Base-by-base conservation (phyloP, 2,888 invertebrate species). In the Apoda limacodes region DNA sequence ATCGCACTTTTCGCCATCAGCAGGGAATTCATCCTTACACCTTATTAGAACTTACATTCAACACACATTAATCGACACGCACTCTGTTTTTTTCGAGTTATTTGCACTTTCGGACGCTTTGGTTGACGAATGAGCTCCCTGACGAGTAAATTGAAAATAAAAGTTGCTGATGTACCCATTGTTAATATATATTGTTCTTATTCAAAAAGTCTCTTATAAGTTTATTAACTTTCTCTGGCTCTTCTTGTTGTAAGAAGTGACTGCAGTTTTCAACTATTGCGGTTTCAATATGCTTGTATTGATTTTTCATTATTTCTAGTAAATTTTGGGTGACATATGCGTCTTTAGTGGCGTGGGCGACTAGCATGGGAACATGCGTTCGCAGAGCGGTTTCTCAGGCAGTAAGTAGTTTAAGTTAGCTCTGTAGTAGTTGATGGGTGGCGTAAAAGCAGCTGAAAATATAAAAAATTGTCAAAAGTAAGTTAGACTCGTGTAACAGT, bases 201-300 rank as follows among this genome's bases (percentile, higher is more conserved):
- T 34, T 25, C 6, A 82, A 50, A 65, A 48, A 85, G 7, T 75
- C 67, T 48, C 63, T 62, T n/a, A 85, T 76, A 6, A 76, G 34
- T 32, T 62, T 61, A 43, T 85, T 85, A 2, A 83, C 72, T 57
- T 63, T 66, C 4, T 53, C 70, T 1, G 84, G 84, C 10, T 72
- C 71, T 42, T 84, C 83, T 55, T 84, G 83, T 35, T 84, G 85
- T 19, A 83, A 56, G 42, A 82, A 85, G 52, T 85, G 85, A 7
- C 69, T 65, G 9, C 67, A 74, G 9, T 63, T 60, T 13, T 78
- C 60, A 3, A 85, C 43, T 2, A 81, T 52, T 11, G 55, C 52
- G 0, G 74, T 70, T 43, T 82, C 69, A 13, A 84, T 57, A 27
- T 63, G 52, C 1, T 61, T 51, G 37, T 82, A 82, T 33, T 65